Evolutionary conservation across 2,888 invertebrate genomes (phyloP), one percentile per base, ranked within the genome.

Genomic region (Mythimna lalbum): DNA sequence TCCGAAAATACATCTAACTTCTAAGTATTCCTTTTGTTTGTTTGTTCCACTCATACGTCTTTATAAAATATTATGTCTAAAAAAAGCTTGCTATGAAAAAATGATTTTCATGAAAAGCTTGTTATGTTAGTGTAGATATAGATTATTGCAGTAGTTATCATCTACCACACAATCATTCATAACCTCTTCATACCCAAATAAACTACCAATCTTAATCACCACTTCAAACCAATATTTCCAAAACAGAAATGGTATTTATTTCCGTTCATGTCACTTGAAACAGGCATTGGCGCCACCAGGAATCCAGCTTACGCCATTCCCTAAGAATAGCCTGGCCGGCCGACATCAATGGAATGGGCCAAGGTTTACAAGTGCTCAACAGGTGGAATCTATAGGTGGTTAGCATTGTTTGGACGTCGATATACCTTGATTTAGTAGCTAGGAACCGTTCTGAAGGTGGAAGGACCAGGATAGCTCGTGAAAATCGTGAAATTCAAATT

Each of bases 201-300:
- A 12, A 14, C 7, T 7, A 53, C 14, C 14, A 59, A 39, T 19
- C 27, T 36, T 7, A 33, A 53, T 39, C 57, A 14, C 9, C 27
- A 57, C 39, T 76, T n/a, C 60, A 77, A 21, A 36, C 1, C 14
- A 2, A 27, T 36, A 19, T 59, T 65, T 49, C 5, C 10, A 56
- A 53, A 69, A 66, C 57, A 70, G n/a, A 47, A 50, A 39, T 9
- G 21, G 19, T 33, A 53, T 63, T 23, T 63, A 57, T 63, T 57
- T 21, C 57, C 17, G 27, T 43, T 19, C 43, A 21, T 80, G 72
- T 81, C 62, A 81, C 74, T 82, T 68, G 65, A 66, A 66, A 61
- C 62, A 73, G 67, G 69, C 69, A 76, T 27, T 55, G 81, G 79
- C 79, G 79, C 82, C 70, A 81, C 61, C 21, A 66, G 66, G 82